Percentiles rank a stretch among this genome's conserved stretches.
Conservation (phyloP, 2,113 vertebrate species). For the Pandion haliaetus region DNA sequence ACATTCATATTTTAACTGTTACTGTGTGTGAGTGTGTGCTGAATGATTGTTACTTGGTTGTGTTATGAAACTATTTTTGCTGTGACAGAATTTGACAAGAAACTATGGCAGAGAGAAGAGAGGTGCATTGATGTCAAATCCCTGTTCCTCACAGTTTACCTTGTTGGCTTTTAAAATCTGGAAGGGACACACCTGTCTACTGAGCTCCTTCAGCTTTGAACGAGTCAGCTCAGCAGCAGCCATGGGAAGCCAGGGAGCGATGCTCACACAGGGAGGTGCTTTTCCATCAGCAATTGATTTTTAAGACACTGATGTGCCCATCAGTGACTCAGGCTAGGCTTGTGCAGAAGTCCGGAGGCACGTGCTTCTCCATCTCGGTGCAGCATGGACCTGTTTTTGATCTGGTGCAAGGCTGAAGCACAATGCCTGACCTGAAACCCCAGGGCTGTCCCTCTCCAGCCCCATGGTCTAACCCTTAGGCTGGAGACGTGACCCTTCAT, state of each 20-base stretch:
- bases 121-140: neutral
- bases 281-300: neutral
- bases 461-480: neutral
- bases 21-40: neutral
- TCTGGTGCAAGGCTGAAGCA: neutral
- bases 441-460: neutral
- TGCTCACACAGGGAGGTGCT: neutral
- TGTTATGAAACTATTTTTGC: neutral
- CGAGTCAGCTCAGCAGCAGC: neutral
- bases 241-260: neutral
- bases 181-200: neutral
- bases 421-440: neutral
- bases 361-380: neutral
- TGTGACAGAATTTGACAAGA: neutral
- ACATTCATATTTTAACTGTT: neutral
- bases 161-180: fast-evolving
- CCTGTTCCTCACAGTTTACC: neutral
- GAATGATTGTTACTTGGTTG: neutral
- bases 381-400: fast-evolving
- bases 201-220: neutral
- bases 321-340: neutral
- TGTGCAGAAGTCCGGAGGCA: fast-evolving
- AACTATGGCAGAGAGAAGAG: neutral
- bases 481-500: fast-evolving
- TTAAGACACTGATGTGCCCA: neutral